Evolutionary conservation across 64 coral and sea anemone species (phyloP).

Genomic region (Porites australiensis): DNA sequence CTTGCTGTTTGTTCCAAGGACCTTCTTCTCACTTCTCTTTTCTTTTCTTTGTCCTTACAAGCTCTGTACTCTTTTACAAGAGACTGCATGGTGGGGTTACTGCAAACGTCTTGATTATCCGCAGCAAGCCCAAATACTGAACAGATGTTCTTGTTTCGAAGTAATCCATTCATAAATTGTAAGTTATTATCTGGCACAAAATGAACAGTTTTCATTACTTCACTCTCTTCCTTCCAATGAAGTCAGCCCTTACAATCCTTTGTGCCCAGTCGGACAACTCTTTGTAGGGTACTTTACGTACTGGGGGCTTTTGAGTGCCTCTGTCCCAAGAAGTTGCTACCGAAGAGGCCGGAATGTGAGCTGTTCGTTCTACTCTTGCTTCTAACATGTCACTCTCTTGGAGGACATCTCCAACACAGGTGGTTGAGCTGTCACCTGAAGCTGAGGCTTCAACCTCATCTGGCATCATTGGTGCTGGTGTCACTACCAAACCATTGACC

Average conservation of each 20-base stretch:
- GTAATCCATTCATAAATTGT: background rate
- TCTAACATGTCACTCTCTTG: background rate
- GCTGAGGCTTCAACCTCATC: background rate
- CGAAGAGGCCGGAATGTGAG: background rate
- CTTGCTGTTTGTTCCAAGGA: background rate
- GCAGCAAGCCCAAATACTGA: background rate
- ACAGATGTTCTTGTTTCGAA: conserved; percentile 22
- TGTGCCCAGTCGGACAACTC: background rate
- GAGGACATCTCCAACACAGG: background rate
- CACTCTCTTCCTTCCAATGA: background rate
- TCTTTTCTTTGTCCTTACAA: conserved; percentile 18
- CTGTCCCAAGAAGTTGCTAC: background rate
- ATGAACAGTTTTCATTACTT: background rate
- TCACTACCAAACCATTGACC: no score
- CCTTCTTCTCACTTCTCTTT: conserved; percentile 7
- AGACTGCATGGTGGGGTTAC: background rate
- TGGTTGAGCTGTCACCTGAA: background rate
- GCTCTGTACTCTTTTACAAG: conserved; percentile 7
- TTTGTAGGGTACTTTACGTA: conserved; percentile 18
- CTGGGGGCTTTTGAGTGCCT: conserved; percentile 11
- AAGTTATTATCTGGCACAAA: background rate
- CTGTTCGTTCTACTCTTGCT: background rate
- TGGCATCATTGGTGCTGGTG: background rate
- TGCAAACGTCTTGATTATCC: background rate
- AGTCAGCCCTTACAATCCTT: conserved; percentile 3